These are phyloP conservation scores for Heliconius hewitsoni DNA, from an alignment of 1,140 invertebrate species.

Conservation along the genomic window DNA sequence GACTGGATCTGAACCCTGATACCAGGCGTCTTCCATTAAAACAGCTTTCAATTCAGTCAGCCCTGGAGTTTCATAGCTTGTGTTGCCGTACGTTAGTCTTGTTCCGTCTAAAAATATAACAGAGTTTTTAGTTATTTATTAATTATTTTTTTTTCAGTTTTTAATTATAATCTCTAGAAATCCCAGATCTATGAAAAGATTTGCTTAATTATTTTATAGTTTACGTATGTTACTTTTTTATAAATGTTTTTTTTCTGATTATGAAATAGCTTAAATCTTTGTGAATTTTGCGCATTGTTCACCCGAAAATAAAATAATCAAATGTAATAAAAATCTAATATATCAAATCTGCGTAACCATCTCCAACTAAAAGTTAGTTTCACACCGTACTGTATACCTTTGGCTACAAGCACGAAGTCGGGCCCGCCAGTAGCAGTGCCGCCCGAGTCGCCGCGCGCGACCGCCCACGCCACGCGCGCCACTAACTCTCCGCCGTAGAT, in stretches of 20 bases:
- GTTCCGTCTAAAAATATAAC: slow-evolving; percentile 82
- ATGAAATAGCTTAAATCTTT: no score
- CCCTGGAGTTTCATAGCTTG: slow-evolving; percentile 80
- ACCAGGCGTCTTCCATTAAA: slow-evolving; percentile 88
- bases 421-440: slow-evolving; percentile 91
- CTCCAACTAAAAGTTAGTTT: neutral
- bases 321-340: neutral
- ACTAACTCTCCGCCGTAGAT: slow-evolving; percentile 92
- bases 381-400: slow-evolving; percentile 48
- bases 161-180: no score
- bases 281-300: no score
- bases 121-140: no score
- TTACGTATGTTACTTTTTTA: no score
- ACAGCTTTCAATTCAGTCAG: slow-evolving; percentile 84
- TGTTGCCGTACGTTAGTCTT: slow-evolving; percentile 87
- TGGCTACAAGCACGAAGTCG: slow-evolving; percentile 91
- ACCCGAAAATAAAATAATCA: no score
- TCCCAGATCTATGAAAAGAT: no score
- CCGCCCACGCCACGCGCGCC: slow-evolving; percentile 91
- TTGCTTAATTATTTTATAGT: no score
- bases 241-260: no score
- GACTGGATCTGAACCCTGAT: slow-evolving; percentile 84
- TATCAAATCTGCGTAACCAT: neutral
- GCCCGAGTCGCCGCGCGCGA: slow-evolving; percentile 93
- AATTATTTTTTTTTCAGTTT: no score